Base-by-base conservation (phyloP, 2,797 vertebrate genomes). In the Mallotus villosus region DNA sequence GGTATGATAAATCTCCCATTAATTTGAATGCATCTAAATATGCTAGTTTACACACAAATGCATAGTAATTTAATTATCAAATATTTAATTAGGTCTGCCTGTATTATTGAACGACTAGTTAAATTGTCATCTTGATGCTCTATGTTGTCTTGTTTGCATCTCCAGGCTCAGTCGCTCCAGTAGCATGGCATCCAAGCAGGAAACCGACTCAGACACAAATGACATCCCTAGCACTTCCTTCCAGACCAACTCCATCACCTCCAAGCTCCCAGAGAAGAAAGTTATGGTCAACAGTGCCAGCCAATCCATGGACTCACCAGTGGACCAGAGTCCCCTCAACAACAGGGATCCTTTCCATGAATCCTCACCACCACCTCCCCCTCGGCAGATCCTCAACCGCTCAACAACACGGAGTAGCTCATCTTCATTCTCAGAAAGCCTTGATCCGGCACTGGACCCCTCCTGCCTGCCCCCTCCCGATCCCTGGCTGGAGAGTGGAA, bases 181-280 rank as follows among this genome's bases (percentile, higher is more conserved):
- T 91, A 98, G 94, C 89, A 97, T 99, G 97, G 94, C 96, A 86
- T 96, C 97, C 84, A 97, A 95, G 90, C 96, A 96, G 90, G 96
- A 98, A 86, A 95, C 94, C 1, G 97, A 98, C 87, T 97, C 96
- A 4, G 95, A 97, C 84, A 93, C 94, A 0, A 97, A 96, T 86
- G 95, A 97, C 81, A 87, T 94, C 68, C 66, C 89, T 4, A 51
- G 84, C 72, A 81, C 84, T 27, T 79, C 88, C 51, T 55, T 55
- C 22, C 79, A 85, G 27, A 70, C 86, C 68, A 87, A 71, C 32
- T 64, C 77, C 41, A 49, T 32, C 70, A 93, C 93, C 79, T 91
- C 92, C 49, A 96, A 94, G 92, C 90, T 91, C 72, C 89, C 92
- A 58, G 96, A 98, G 87, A 98, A 96, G 88, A 93, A 93, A 81